A percentile compares a stretch with the other conserved stretches of the same genome.
phyloP scores from a whole-genome alignment of 2,888 invertebrate species.

The Pseudococcus viburni region DNA sequence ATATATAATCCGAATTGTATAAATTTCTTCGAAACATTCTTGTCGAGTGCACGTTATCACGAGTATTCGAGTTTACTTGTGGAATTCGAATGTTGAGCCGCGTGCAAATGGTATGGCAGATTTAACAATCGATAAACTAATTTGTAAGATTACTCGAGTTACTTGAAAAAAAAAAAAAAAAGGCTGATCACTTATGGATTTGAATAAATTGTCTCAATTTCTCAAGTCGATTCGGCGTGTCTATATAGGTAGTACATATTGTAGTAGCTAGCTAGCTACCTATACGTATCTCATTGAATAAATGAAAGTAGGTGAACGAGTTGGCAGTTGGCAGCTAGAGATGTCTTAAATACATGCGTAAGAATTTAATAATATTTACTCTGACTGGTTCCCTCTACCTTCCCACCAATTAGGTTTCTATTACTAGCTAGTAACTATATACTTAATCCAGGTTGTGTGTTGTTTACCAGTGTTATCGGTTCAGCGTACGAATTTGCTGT shows the following conservation, averaged over 20 bases:
- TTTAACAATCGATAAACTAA: neutral
- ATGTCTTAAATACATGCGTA: neutral
- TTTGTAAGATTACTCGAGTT: too few species aligned
- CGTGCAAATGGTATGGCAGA: neutral
- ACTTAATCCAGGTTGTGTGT: neutral
- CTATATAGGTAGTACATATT: too few species aligned
- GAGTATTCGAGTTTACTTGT: neutral
- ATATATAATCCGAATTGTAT: neutral
- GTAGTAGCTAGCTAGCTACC: too few species aligned
- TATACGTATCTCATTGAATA: neutral
- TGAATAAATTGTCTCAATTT: too few species aligned
- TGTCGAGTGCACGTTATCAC: neutral
- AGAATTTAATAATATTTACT: neutral
- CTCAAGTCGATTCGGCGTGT: neutral
- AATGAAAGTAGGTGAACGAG: conserved; percentile 25
- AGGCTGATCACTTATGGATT: too few species aligned
- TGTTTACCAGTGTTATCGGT: too few species aligned
- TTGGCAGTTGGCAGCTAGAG: neutral
- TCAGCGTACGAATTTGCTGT: too few species aligned
- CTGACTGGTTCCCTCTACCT: neutral
- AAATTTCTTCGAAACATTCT: neutral
- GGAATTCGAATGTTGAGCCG: neutral
- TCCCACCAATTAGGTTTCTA: neutral
- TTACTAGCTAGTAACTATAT: too few species aligned
- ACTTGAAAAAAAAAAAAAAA: too few species aligned